Percentiles rank a stretch among this genome's conserved stretches.
Conservation (phyloP, 2,113 vertebrate species). For the Cottus gobio region DNA sequence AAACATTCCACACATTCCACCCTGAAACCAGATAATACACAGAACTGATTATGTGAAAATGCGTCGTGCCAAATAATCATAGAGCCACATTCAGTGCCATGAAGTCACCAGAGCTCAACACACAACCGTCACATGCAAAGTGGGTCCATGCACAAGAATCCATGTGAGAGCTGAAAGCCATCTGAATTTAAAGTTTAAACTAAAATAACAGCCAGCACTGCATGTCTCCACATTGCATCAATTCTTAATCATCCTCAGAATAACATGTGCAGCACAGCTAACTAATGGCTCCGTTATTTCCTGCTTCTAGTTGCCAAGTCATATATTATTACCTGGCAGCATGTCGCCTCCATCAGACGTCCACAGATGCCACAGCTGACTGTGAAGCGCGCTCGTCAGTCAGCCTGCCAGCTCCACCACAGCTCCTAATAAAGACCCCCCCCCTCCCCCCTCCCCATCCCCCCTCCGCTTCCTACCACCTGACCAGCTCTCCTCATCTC, state of each 20-base stretch:
- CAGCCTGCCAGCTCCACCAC: constrained; percentile 34
- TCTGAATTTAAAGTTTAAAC: not conserved
- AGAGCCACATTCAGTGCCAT: not conserved
- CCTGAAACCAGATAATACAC: not conserved
- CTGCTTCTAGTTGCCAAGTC: constrained; percentile 30
- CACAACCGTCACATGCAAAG: not conserved
- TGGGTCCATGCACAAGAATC: not conserved
- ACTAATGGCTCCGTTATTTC: constrained; percentile 21
- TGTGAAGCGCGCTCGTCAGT: constrained; percentile 33
- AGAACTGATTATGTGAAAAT: constrained; percentile 25
- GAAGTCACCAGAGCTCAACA: constrained; percentile 18
- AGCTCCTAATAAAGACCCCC: constrained; percentile 37
- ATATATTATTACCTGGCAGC: constrained; percentile 65
- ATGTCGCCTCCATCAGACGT: constrained; percentile 57
- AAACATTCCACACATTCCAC: constrained; percentile 66
- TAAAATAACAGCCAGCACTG: constrained; percentile 27
- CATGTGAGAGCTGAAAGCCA: constrained; percentile 11
- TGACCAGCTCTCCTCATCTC: constrained; percentile 47
- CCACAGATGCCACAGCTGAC: constrained; percentile 59
- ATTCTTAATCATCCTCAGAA: constrained; percentile 20
- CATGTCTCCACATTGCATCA: constrained; percentile 6
- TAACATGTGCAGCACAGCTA: constrained; percentile 37
- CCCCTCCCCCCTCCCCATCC: constrained; percentile 42
- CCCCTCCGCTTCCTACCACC: constrained; percentile 44
- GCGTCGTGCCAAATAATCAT: constrained; percentile 2